Conservation (phyloP, 2,888 invertebrate genomes). For the Melanargia galathea region DNA sequence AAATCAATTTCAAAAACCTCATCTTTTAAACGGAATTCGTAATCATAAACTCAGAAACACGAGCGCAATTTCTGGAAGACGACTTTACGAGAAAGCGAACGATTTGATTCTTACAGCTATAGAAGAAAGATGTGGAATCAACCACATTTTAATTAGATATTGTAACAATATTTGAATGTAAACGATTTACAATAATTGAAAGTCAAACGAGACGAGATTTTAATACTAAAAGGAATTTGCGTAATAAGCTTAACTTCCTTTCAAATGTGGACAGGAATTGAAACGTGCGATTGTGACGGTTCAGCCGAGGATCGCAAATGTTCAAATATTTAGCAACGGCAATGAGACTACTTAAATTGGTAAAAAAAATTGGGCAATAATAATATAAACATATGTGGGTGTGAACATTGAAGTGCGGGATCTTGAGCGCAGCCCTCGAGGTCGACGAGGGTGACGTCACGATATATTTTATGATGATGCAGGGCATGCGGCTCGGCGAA, state of each 20-base stretch:
- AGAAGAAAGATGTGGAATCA: too few relatives aligned
- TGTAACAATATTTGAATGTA: not conserved
- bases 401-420: constrained; percentile 62
- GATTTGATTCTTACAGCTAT: not conserved
- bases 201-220: not conserved
- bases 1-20: not conserved
- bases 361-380: constrained; percentile 34
- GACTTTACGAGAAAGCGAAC: not conserved
- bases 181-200: not conserved
- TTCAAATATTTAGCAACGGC: constrained; percentile 23
- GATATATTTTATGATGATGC: constrained; percentile 61
- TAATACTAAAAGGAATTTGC: not conserved
- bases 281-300: not conserved
- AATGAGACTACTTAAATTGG: constrained; percentile 23
- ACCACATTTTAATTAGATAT: too few relatives aligned
- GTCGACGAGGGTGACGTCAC: constrained; percentile 69
- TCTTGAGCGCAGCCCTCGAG: constrained; percentile 64
- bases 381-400: constrained; percentile 51
- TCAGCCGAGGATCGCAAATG: constrained; percentile 3
- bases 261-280: constrained; percentile 5
- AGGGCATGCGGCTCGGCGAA: constrained; percentile 63
- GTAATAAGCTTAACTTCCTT: not conserved
- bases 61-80: not conserved
- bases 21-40: not conserved
- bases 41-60: not conserved